Evolutionary conservation across 2,113 vertebrate genomes (phyloP).

Genomic region (Muscicapa adusta): DNA sequence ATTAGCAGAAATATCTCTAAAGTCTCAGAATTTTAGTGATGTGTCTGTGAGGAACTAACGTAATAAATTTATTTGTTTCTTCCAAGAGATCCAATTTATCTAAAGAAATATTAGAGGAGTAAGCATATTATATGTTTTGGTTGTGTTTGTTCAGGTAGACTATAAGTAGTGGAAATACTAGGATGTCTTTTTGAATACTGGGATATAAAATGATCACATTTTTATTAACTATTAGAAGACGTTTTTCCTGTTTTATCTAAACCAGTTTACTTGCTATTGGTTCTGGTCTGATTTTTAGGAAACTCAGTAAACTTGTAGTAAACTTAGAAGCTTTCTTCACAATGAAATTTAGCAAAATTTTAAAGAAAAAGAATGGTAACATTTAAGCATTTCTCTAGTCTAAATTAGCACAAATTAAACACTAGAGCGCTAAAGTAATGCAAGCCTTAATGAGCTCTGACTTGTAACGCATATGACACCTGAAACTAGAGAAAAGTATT

Average conservation of each 20-base stretch:
- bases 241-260: background rate
- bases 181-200: background rate
- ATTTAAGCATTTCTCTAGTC: background rate
- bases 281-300: background rate
- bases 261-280: background rate
- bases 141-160: background rate
- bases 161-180: background rate
- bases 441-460: background rate
- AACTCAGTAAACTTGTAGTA: background rate
- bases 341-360: background rate
- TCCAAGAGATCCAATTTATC: background rate
- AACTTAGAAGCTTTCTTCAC: background rate
- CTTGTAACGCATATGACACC: background rate
- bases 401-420: background rate
- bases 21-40: background rate
- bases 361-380: background rate
- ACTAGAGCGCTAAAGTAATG: background rate
- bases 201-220: background rate
- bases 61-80: background rate
- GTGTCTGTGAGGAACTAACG: background rate
- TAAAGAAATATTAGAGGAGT: background rate
- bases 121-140: background rate
- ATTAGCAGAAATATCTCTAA: background rate
- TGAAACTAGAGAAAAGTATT: background rate
- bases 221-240: background rate